phyloP scores from a whole-genome alignment of 2,797 vertebrate genomes.

The Sparidentex hasta region DNA sequence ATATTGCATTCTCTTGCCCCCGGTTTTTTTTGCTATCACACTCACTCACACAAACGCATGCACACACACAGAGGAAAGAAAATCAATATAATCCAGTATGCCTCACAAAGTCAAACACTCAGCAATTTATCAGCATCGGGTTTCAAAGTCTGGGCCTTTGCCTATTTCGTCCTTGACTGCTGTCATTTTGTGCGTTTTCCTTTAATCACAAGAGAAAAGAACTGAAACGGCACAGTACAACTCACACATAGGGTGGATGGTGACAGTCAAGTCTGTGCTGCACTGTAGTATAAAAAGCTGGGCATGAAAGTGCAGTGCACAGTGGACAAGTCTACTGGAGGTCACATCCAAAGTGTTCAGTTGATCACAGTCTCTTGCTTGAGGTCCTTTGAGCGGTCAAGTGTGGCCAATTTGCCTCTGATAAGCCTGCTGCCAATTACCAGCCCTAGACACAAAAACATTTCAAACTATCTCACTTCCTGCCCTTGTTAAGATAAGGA shows the following conservation, averaged over 20 bases:
- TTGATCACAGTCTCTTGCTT: constrained; percentile 45
- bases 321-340: constrained; percentile 22
- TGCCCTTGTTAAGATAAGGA: constrained; percentile 73
- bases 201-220: constrained; percentile 2
- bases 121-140: constrained; percentile 81
- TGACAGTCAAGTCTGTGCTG: constrained; percentile 5
- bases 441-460: constrained; percentile 67
- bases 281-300: constrained; percentile 17
- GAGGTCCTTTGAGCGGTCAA: constrained; percentile 63
- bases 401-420: constrained; percentile 65
- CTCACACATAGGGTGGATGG: constrained; percentile 4
- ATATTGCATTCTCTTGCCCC: constrained; percentile 72
- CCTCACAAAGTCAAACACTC: constrained; percentile 77
- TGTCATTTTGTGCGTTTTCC: constrained; percentile 40
- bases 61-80: constrained; percentile 52
- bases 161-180: constrained; percentile 70
- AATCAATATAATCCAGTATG: constrained; percentile 82
- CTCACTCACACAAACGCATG: constrained; percentile 59
- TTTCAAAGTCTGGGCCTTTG: constrained; percentile 77
- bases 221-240: background rate
- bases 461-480: constrained; percentile 66
- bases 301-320: constrained; percentile 35
- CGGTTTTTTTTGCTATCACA: constrained; percentile 64
- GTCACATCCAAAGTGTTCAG: constrained; percentile 47
- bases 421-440: constrained; percentile 74